A percentile compares a stretch with the other conserved stretches of the same genome.
Evolutionary conservation across 2,888 invertebrate species (phyloP).

Genomic region (Aspidiotus rigidus): DNA sequence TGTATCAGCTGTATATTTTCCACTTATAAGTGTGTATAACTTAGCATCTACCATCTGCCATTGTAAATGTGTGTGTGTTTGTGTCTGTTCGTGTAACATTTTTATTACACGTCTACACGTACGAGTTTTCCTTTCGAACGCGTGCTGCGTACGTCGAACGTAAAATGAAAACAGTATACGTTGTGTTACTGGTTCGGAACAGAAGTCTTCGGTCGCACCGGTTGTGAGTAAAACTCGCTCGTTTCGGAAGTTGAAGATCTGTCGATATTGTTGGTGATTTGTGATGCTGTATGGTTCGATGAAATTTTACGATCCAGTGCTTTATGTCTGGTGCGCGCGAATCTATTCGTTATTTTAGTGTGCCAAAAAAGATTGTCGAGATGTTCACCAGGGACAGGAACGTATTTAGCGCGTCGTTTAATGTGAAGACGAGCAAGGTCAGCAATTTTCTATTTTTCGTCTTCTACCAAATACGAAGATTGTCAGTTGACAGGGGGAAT

Average conservation of each 20-base stretch:
- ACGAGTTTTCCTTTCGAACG: not conserved
- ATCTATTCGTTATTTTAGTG: not conserved
- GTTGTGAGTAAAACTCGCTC: too few relatives aligned
- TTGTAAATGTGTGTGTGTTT: not conserved
- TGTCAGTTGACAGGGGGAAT: too few relatives aligned
- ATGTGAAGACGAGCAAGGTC: conserved; percentile 18
- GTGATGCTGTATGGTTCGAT: too few relatives aligned
- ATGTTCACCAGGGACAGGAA: conserved; percentile 27
- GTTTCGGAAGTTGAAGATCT: too few relatives aligned
- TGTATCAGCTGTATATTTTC: conserved; percentile 1
- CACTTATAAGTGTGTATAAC: not conserved
- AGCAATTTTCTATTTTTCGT: not conserved
- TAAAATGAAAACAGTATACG: conserved; percentile 2
- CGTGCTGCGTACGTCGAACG: not conserved
- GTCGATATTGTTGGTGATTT: too few relatives aligned
- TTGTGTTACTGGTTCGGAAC: not conserved
- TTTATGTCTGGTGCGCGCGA: conserved; percentile 1
- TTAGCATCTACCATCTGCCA: not conserved
- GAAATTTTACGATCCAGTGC: too few relatives aligned
- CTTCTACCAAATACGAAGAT: too few relatives aligned
- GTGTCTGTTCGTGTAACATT: too few relatives aligned
- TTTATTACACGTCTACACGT: too few relatives aligned
- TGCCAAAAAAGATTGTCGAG: conserved; percentile 2
- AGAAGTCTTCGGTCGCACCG: not conserved
- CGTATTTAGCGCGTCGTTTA: conserved; percentile 14